A percentile compares a stretch with the other conserved stretches of the same genome.
Evolutionary conservation across 2,797 vertebrate genomes (phyloP).

Genomic region (Ataeniobius toweri): DNA sequence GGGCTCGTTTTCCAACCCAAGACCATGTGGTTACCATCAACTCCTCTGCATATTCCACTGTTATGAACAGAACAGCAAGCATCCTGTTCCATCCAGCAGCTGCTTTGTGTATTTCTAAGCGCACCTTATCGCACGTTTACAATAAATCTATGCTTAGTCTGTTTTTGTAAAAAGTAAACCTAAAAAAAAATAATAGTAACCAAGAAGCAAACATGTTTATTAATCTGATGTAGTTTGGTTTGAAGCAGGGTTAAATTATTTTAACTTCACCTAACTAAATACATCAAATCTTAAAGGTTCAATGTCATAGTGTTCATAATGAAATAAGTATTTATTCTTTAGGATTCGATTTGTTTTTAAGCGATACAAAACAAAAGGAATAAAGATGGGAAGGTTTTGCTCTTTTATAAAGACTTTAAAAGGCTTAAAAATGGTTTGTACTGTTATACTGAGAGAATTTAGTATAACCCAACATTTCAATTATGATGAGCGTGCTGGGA

Average conservation of each 20-base stretch:
- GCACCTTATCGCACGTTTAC: too few relatives aligned
- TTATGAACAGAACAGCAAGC: too few relatives aligned
- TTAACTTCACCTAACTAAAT: not conserved
- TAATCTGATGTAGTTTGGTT: not conserved
- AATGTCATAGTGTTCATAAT: not conserved
- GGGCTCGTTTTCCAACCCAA: too few relatives aligned
- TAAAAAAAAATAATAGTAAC: too few relatives aligned
- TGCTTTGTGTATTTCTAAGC: too few relatives aligned
- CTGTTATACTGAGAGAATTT: slow-evolving; percentile 12
- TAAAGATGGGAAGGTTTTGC: slow-evolving; percentile 6
- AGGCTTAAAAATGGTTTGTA: not conserved
- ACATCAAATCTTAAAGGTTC: not conserved
- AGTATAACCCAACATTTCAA: slow-evolving; percentile 25
- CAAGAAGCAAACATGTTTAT: not conserved
- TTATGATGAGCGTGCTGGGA: slow-evolving; percentile 29
- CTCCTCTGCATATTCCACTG: too few relatives aligned
- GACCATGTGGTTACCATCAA: too few relatives aligned
- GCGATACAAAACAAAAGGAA: slow-evolving; percentile 5
- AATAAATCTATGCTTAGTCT: too few relatives aligned
- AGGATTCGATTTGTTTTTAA: not conserved
- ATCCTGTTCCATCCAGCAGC: too few relatives aligned
- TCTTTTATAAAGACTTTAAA: slow-evolving; percentile 12
- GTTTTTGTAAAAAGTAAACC: too few relatives aligned
- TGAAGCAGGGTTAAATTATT: too few relatives aligned
- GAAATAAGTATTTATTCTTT: not conserved